Conservation (phyloP, 2,113 vertebrate species). For the Laticauda colubrina region DNA sequence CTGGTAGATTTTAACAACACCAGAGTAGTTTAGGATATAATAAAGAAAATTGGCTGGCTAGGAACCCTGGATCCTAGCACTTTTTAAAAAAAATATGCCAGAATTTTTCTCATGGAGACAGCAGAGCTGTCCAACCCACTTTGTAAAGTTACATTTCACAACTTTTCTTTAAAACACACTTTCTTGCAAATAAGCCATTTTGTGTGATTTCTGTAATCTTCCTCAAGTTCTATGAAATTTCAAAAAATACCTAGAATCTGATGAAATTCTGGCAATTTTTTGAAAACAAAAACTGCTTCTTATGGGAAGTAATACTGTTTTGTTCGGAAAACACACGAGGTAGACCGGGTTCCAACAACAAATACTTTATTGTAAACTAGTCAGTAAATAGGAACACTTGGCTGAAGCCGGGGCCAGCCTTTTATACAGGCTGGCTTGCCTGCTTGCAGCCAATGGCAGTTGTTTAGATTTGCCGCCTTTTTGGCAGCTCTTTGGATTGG, state of each 20-base stretch:
- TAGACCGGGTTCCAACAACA: too few species aligned
- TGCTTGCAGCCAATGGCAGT: too few species aligned
- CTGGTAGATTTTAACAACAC: neutral
- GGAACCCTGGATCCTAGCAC: neutral
- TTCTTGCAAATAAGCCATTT: neutral
- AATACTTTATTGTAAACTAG: too few species aligned
- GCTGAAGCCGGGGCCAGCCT: too few species aligned
- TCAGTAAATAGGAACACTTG: too few species aligned
- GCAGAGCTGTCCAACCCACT: neutral
- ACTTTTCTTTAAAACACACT: neutral
- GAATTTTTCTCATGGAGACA: neutral
- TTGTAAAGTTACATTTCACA: neutral
- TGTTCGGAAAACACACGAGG: too few species aligned
- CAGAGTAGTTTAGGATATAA: neutral
- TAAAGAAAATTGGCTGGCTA: neutral
- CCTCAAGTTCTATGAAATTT: neutral
- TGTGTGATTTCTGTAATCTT: neutral
- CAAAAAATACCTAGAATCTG: neutral
- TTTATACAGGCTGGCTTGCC: too few species aligned
- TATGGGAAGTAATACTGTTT: neutral
- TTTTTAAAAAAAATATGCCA: neutral
- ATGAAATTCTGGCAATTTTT: neutral
- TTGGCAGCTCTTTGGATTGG: too few species aligned
- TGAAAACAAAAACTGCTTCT: neutral
- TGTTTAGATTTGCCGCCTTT: too few species aligned